Conservation (phyloP, 2,113 vertebrate species). For the Pluvianellus socialis region DNA sequence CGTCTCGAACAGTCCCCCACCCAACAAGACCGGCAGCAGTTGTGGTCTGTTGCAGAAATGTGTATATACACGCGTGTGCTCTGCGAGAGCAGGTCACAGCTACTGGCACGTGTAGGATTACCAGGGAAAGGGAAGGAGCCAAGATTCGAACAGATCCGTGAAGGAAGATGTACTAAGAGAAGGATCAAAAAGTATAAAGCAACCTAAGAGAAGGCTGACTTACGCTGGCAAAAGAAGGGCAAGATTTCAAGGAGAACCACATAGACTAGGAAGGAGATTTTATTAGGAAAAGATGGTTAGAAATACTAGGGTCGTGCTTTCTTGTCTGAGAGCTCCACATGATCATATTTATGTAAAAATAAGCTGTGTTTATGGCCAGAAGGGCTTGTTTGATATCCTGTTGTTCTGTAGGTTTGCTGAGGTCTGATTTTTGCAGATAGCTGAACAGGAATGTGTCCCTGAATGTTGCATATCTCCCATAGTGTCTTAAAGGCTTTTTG, state of each 20-base stretch:
- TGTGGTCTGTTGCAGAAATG: background rate
- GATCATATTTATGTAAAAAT: slow-evolving; percentile 18
- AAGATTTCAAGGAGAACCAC: background rate
- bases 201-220: background rate
- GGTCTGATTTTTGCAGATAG: background rate
- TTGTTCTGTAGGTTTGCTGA: background rate
- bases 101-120: accelerated
- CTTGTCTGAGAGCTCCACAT: background rate
- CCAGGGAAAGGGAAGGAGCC: background rate
- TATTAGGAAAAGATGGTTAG: background rate
- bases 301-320: background rate
- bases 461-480: background rate
- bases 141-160: accelerated
- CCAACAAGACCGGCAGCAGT: background rate
- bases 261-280: background rate
- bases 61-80: too few species aligned
- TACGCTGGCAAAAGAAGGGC: background rate
- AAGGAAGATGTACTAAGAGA: background rate
- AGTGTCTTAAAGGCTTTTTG: slow-evolving; percentile 6
- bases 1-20: accelerated
- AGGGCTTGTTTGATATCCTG: background rate
- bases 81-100: background rate
- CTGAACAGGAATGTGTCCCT: background rate
- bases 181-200: background rate
- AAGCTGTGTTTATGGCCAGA: slow-evolving; percentile 30